Evolutionary conservation across 2,888 invertebrate genomes (phyloP).

Genomic region (Drosophila siamana): DNA sequence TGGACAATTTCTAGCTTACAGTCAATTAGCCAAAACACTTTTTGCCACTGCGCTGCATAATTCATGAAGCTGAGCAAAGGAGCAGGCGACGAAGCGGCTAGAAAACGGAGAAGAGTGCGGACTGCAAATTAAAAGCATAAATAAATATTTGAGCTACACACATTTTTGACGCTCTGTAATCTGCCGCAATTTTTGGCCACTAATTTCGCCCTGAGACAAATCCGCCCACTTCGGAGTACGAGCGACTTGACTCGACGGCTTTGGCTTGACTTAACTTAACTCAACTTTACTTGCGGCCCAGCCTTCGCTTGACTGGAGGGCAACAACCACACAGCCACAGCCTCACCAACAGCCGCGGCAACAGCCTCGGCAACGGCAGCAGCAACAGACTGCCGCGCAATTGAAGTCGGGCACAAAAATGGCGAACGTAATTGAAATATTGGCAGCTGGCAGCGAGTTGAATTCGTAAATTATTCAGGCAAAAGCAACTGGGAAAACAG

Average conservation of each 20-base stretch:
- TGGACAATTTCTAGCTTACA: slow-evolving; percentile 16
- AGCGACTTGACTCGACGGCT: slow-evolving; percentile 32
- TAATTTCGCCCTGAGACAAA: slow-evolving; percentile 73
- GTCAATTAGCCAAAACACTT: slow-evolving; percentile 56
- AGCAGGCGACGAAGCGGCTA: not conserved
- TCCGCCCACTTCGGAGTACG: slow-evolving; percentile 58
- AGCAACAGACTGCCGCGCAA: slow-evolving; percentile 4
- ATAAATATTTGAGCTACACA: slow-evolving; percentile 78
- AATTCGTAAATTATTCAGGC: slow-evolving; percentile 55
- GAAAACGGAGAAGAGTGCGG: no score
- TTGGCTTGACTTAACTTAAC: slow-evolving; percentile 15
- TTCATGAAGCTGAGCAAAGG: slow-evolving; percentile 40
- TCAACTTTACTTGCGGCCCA: slow-evolving; percentile 25
- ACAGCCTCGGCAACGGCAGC: not conserved
- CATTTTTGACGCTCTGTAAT: slow-evolving; percentile 72
- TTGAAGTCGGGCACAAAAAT: slow-evolving; percentile 29
- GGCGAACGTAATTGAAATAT: slow-evolving; percentile 70
- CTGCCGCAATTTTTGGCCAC: slow-evolving; percentile 76
- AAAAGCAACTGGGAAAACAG: not conserved
- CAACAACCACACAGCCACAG: not conserved
- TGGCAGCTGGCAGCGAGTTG: slow-evolving; percentile 49
- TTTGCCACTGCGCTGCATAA: slow-evolving; percentile 49
- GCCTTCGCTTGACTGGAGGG: slow-evolving; percentile 11
- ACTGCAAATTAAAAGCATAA: slow-evolving; percentile 63
- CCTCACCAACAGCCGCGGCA: not conserved